Base-by-base conservation (phyloP, 2,113 vertebrate species). In the Nerophis lumbriciformis region DNA sequence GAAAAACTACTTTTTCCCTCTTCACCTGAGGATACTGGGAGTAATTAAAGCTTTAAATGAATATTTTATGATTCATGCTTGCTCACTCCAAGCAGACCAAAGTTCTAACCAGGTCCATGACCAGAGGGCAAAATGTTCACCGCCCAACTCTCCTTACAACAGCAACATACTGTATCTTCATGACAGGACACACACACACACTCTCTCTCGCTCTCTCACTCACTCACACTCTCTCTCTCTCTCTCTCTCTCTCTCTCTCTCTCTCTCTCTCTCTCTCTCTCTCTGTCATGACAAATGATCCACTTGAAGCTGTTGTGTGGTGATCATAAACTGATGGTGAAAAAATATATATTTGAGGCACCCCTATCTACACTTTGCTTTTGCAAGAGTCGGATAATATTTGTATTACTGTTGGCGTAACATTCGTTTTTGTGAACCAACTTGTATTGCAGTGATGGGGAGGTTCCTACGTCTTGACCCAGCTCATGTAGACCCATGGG, bases 11-110 rank as follows among this genome's bases (percentile, higher is more conserved):
- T 61, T 64, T 63, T 68, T 56, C 49, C 38, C 48, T 63, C 48
- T 55, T 75, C 12, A 77, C 67, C 75, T 67, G 65, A 55, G 54
- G 65, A 68, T 49, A 73, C 56, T 14, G 39, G 49, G 59, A 78
- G 73, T 83, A 81, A 81, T 81, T 75, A 78, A 66, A 65, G 63
- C 56, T 77, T 77, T 64, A 61, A 72, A 71, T 82, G 69, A 53
- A 82, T 77, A 72, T 82, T 70, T 69, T 72, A 63, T 71, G 72
- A 77, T 74, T 80, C 50, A 75, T 55, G 38, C 52, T 69, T 83
- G 74, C 79, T 84, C 75, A 66, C 64, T 58, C 61, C 53, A 72
- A 66, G 49, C 51, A 50, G 36, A 68, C 63, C 51, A 54, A 44
- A 45, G 28, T 38, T 51, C 73, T 70, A 75, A 73, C 66, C 72